A percentile compares a stretch with the other conserved stretches of the same genome.
phyloP scores from a whole-genome alignment of 2,888 invertebrate genomes.

The Erannis defoliaria region DNA sequence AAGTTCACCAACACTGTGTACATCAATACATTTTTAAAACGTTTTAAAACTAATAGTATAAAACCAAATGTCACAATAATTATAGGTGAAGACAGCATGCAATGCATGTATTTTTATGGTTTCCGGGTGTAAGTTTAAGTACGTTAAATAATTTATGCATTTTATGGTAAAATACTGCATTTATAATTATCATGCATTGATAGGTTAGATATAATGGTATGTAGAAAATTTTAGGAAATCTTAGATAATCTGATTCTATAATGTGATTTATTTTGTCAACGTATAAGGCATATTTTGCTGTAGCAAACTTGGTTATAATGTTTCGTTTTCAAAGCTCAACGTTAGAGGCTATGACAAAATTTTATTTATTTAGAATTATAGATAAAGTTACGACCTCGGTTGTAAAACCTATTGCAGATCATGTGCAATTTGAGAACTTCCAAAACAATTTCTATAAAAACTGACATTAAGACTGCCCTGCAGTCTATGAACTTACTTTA shows the following conservation, averaged over 20 bases:
- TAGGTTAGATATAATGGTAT: not conserved
- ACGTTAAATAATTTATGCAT: conserved; percentile 36
- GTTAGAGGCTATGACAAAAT: not conserved
- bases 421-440: too few relatives aligned
- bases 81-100: too few relatives aligned
- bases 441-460: too few relatives aligned
- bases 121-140: conserved; percentile 25
- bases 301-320: not conserved
- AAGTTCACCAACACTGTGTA: too few relatives aligned
- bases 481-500: too few relatives aligned
- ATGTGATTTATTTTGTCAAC: not conserved
- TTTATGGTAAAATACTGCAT: conserved; percentile 12
- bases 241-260: not conserved
- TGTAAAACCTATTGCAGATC: not conserved
- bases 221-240: not conserved
- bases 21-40: too few relatives aligned
- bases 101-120: conserved; percentile 17
- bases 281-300: not conserved
- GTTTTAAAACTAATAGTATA: too few relatives aligned
- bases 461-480: too few relatives aligned
- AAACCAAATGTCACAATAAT: too few relatives aligned
- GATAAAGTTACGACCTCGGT: not conserved
- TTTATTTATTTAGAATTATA: not conserved
- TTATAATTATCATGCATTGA: not conserved
- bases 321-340: not conserved